Evolutionary conservation across 2,888 invertebrate genomes (phyloP).

Genomic region (Phengaris arion): DNA sequence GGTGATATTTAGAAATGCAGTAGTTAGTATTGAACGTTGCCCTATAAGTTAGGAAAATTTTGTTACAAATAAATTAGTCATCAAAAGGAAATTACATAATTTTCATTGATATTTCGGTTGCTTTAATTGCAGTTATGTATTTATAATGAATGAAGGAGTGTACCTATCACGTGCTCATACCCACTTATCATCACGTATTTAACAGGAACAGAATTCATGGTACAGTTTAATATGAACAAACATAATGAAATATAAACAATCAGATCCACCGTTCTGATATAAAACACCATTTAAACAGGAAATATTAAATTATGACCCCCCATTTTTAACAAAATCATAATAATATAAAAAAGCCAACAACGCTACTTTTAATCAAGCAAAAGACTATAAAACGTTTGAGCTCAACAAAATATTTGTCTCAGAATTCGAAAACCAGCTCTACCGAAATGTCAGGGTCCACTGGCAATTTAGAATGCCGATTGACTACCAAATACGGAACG

Average conservation of each 20-base stretch:
- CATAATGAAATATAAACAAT: too few species aligned
- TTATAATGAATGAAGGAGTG: constrained; percentile 29
- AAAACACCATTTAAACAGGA: too few species aligned
- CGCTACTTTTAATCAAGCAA: constrained; percentile 23
- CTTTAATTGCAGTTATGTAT: not conserved
- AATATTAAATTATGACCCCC: too few species aligned
- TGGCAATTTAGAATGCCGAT: constrained; percentile 58
- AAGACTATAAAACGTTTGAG: constrained; percentile 15
- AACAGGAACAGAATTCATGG: not conserved
- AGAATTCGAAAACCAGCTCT: constrained; percentile 50
- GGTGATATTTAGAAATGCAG: not conserved
- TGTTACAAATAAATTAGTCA: not conserved
- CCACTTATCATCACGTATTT: constrained; percentile 38
- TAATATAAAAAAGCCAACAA: not conserved
- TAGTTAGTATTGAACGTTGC: not conserved
- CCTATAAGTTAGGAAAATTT: not conserved
- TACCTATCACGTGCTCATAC: constrained; percentile 32
- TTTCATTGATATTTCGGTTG: constrained; percentile 2
- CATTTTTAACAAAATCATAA: too few species aligned
- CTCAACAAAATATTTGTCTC: constrained; percentile 32
- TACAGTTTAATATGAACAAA: too few species aligned
- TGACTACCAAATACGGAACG: constrained; percentile 43
- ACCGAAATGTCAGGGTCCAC: constrained; percentile 71
- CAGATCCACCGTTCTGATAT: too few species aligned
- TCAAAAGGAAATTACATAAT: not conserved